Evolutionary conservation across 2,113 vertebrate species (phyloP).

Genomic region (Symphodus melops): DNA sequence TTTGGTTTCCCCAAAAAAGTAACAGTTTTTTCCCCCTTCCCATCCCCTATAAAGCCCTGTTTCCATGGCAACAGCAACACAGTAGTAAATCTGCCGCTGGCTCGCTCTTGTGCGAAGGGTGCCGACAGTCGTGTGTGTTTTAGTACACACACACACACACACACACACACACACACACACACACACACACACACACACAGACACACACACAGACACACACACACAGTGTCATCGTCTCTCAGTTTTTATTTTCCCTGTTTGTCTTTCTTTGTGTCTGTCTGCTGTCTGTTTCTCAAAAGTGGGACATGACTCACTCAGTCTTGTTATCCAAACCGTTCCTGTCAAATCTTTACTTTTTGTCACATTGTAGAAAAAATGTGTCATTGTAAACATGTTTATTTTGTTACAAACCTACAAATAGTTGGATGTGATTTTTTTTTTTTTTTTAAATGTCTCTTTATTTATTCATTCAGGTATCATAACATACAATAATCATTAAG

Average conservation of each 20-base stretch:
- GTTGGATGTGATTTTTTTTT: too few species aligned
- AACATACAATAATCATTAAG: too few species aligned
- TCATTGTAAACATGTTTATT: not conserved
- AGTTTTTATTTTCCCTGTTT: slow-evolving; percentile 10
- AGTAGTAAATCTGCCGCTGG: slow-evolving; percentile 49
- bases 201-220: not conserved
- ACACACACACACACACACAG: not conserved
- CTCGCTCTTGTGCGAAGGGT: slow-evolving; percentile 39
- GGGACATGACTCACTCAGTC: not conserved
- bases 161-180: not conserved
- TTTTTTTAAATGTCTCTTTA: too few species aligned
- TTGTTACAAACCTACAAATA: not conserved
- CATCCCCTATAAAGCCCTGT: slow-evolving; percentile 72
- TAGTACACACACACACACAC: not conserved
- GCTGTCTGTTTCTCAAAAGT: not conserved
- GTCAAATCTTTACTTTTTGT: not conserved
- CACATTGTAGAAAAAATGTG: not conserved
- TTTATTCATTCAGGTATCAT: too few species aligned
- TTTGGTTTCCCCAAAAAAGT: slow-evolving; percentile 44
- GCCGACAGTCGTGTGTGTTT: slow-evolving; percentile 38
- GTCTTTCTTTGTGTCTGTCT: not conserved
- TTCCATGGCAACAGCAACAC: slow-evolving; percentile 75
- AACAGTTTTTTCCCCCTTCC: slow-evolving; percentile 7
- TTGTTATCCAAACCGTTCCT: too few species aligned
- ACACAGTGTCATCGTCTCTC: slow-evolving; percentile 24